Evolutionary conservation across 2,888 invertebrate genomes (phyloP).

Genomic region (Horisme vitalbata): DNA sequence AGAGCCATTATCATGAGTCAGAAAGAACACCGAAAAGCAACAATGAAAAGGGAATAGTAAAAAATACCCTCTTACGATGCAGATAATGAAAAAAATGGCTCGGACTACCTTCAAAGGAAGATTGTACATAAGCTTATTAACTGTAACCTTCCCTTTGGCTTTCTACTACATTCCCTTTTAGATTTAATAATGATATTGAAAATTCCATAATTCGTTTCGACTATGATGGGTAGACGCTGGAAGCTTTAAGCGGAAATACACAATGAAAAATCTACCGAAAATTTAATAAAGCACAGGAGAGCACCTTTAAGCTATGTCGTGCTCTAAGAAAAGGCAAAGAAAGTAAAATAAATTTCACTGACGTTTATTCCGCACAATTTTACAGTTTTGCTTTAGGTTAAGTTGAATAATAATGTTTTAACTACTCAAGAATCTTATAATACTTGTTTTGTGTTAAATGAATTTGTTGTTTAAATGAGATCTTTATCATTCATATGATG

Average conservation of each 20-base stretch:
- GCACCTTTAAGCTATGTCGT: slow-evolving; percentile 22
- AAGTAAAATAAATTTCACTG: slow-evolving; percentile 22
- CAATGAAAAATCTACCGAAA: slow-evolving; percentile 28
- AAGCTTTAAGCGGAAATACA: slow-evolving; percentile 20
- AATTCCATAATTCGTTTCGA: slow-evolving; percentile 31
- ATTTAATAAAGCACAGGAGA: slow-evolving; percentile 27
- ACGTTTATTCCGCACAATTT: slow-evolving; percentile 12
- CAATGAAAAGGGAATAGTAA: slow-evolving; percentile 51
- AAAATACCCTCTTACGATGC: slow-evolving; percentile 61
- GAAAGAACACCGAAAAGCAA: slow-evolving; percentile 47
- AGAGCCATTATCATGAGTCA: slow-evolving; percentile 45
- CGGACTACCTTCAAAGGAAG: slow-evolving; percentile 59
- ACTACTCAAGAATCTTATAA: slow-evolving; percentile 6
- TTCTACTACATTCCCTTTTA: slow-evolving; percentile 38
- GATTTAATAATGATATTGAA: slow-evolving; percentile 41
- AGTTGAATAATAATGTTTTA: slow-evolving; percentile 7
- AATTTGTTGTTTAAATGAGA: too few species aligned
- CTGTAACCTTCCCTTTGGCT: slow-evolving; percentile 49
- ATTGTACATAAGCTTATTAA: slow-evolving; percentile 70
- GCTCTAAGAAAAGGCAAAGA: slow-evolving; percentile 17
- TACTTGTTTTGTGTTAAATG: too few species aligned
- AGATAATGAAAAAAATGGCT: slow-evolving; percentile 67
- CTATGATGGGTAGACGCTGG: slow-evolving; percentile 8
- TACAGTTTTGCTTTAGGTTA: slow-evolving; percentile 8
- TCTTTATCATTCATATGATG: too few species aligned